Conservation (phyloP, 1,140 invertebrate genomes). For the Caerostris darwini region DNA sequence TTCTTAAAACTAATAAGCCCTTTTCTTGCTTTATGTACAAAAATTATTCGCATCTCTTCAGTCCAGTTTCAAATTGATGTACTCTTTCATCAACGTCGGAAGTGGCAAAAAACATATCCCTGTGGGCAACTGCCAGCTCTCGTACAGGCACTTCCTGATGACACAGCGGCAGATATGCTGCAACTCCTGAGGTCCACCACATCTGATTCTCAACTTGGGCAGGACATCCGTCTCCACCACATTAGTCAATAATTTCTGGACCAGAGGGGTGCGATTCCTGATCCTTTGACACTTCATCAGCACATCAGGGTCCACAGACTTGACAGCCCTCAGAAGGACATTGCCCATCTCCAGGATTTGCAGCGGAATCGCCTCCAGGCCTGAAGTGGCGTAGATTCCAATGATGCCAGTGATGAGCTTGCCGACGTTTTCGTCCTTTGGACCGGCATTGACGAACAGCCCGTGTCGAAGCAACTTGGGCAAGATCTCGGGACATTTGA, state of each 20-base stretch:
- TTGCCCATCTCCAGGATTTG: slow-evolving; percentile 4
- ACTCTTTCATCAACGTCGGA: slow-evolving; percentile 12
- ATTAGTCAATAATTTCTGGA: not conserved
- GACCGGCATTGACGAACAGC: not conserved
- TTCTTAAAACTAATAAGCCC: no score
- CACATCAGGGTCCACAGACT: not conserved
- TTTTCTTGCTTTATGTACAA: no score
- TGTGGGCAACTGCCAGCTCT: slow-evolving; percentile 58
- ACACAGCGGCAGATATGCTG: slow-evolving; percentile 55
- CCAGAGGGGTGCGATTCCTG: not conserved
- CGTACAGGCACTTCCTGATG: slow-evolving; percentile 44
- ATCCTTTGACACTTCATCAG: slow-evolving; percentile 37
- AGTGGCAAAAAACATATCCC: slow-evolving; percentile 46
- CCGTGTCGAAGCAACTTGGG: slow-evolving; percentile 16
- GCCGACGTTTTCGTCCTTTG: slow-evolving; percentile 13
- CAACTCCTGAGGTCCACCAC: slow-evolving; percentile 28
- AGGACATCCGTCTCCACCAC: not conserved
- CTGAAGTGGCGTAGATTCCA: not conserved
- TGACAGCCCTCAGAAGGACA: slow-evolving; percentile 37
- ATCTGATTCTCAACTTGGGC: slow-evolving; percentile 28
- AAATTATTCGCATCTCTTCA: not conserved
- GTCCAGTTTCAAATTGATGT: slow-evolving; percentile 53
- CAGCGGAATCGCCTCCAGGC: no score
- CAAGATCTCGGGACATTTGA: slow-evolving; percentile 23
- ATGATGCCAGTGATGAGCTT: slow-evolving; percentile 53